These are phyloP conservation scores for Drosophila funebris DNA, from an alignment of 1,140 invertebrate genomes.

Conservation along the genomic window DNA sequence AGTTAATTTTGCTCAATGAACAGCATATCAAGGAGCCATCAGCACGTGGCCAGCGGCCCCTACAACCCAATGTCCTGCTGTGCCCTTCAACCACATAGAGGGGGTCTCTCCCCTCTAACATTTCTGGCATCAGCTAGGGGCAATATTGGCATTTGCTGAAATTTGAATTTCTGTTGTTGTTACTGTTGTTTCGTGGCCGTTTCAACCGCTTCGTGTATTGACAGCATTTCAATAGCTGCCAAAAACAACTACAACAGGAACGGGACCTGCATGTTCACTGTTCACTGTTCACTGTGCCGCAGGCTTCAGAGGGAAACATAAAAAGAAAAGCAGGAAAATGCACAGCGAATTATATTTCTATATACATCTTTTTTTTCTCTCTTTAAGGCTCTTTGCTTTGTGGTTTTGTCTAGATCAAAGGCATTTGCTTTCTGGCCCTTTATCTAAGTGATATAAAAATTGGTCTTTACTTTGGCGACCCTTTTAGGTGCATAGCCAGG, in stretches of 20 bases:
- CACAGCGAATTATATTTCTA: slow-evolving; percentile 17
- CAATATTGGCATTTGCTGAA: slow-evolving; percentile 27
- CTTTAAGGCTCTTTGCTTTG: slow-evolving; percentile 42
- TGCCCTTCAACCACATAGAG: neutral
- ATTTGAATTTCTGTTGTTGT: slow-evolving; percentile 58
- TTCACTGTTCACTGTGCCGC: neutral
- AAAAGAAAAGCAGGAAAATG: slow-evolving; percentile 29
- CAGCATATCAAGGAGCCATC: slow-evolving; percentile 74
- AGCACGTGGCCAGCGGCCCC: slow-evolving; percentile 58
- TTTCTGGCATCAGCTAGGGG: neutral
- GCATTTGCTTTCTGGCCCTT: slow-evolving; percentile 32
- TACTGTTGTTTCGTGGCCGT: neutral
- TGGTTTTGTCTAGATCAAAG: slow-evolving; percentile 69
- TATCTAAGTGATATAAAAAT: slow-evolving; percentile 59
- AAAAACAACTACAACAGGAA: slow-evolving; percentile 8
- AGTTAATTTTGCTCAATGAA: slow-evolving; percentile 81
- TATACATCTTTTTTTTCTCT: slow-evolving; percentile 15
- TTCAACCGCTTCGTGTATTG: slow-evolving; percentile 37
- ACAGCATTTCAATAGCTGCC: slow-evolving; percentile 56
- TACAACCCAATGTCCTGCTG: neutral
- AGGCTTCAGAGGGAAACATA: neutral
- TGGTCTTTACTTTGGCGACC: slow-evolving; percentile 39
- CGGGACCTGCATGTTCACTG: slow-evolving; percentile 7
- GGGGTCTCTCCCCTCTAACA: neutral
- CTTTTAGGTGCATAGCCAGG: slow-evolving; percentile 1